Evolutionary conservation across 2,888 invertebrate species (phyloP), one percentile per base, ranked within the genome.

Genomic region (Baccha elongata): DNA sequence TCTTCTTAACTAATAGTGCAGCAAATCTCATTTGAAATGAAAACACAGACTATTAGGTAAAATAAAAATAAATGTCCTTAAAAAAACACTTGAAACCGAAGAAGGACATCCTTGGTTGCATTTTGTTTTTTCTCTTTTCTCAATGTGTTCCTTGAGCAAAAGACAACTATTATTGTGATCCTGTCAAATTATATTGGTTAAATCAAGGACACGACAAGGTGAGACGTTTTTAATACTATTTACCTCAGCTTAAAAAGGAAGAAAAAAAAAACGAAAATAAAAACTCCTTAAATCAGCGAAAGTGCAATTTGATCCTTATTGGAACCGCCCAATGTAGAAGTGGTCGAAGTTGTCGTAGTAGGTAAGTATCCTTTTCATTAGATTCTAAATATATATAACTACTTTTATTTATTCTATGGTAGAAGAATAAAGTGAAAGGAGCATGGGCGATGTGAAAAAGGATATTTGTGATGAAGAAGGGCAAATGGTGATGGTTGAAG

Each of bases 301-400:
- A 74, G 84, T 85, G 88, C 86, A 89, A 88, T 87, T 80, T 53
- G 88, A 88, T 88, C 87, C 78, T 42, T 68, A 78, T 62, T 78
- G 73, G 37, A 78, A 78, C 64, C 83, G 72, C 83, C 83, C 55
- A 62, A 48, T 21, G 17, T 44, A 32, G 53, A 83, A 72, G 48
- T 81, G 71, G 75, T 35, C 64, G 53, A 29, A 50, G 40, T 60
- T 53, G 32, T 35, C 8, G 4, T 23, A 13, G 37, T 65, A 5
- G 29, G 5, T 26, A 71, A 83, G 78, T 73, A 60, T 81, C 81
- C 67, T 81, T 81, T 76, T 62, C 46, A 68, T 67, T 65, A 42
- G 21, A 64, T 74, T 60, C 11, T 32, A 21, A 64, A 17, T 69
- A 53, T 64, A 26, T 26, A 26, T 26, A 26, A 6, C 3, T 26